A percentile compares a stretch with the other conserved stretches of the same genome.
phyloP scores from a whole-genome alignment of 2,113 vertebrate genomes.

The Leptobrachium ailaonicum region DNA sequence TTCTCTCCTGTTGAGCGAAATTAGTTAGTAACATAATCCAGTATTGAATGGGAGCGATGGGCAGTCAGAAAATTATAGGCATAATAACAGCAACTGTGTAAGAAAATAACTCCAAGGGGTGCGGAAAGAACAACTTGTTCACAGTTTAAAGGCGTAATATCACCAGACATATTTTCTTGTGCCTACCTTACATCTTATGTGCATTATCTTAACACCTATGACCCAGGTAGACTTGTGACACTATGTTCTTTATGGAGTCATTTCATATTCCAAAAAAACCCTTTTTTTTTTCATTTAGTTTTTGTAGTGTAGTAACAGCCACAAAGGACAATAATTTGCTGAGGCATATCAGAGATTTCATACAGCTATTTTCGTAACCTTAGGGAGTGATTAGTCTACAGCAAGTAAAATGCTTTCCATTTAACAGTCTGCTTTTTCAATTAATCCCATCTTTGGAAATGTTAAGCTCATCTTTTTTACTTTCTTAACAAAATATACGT shows the following conservation, averaged over 20 bases:
- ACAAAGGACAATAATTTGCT: constrained; percentile 26
- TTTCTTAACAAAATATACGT: neutral
- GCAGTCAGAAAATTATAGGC: constrained; percentile 37
- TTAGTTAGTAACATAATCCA: constrained; percentile 34
- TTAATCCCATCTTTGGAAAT: constrained; percentile 7
- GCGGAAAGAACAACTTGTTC: constrained; percentile 22
- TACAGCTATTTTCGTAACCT: constrained; percentile 29
- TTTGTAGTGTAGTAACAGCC: neutral
- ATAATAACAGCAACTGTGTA: constrained; percentile 38
- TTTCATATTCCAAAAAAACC: neutral
- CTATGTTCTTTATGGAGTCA: neutral
- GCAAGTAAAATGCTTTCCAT: constrained; percentile 32
- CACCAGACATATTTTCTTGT: neutral
- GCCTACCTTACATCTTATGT: neutral
- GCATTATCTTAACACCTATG: constrained; percentile 12
- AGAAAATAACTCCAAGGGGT: constrained; percentile 26
- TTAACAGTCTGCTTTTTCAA: constrained; percentile 26
- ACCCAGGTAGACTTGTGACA: constrained; percentile 2
- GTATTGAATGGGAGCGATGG: constrained; percentile 22
- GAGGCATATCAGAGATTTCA: constrained; percentile 24
- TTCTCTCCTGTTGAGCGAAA: constrained; percentile 18
- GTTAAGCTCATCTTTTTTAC: neutral
- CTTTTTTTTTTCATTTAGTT: neutral
- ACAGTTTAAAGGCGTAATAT: constrained; percentile 8
- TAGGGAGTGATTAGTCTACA: constrained; percentile 30